Conservation (phyloP, 1,140 invertebrate genomes). For the Phortica variegata region DNA sequence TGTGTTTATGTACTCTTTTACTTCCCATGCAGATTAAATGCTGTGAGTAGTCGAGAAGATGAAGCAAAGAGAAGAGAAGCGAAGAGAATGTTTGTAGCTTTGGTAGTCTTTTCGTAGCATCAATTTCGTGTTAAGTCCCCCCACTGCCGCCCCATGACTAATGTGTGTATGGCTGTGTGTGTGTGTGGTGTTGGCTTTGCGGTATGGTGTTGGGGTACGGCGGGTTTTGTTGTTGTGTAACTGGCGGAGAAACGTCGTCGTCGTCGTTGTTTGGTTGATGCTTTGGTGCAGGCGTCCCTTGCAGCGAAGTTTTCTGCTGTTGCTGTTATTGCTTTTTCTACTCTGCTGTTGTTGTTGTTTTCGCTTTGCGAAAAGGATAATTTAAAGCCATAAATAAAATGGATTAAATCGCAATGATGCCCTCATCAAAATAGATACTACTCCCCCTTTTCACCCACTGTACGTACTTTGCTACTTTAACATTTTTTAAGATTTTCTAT, state of each 20-base stretch:
- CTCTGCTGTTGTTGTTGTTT: conserved; percentile 11
- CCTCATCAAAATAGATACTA: conserved; percentile 35
- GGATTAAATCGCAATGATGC: conserved; percentile 43
- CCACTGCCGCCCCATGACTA: conserved; percentile 5
- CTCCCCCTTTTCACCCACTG: conserved; percentile 25
- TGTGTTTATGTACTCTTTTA: conserved; percentile 16
- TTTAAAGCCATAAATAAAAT: conserved; percentile 44
- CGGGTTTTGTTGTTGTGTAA: too few relatives aligned
- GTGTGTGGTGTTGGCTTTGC: conserved; percentile 7
- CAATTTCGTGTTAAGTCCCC: conserved; percentile 15
- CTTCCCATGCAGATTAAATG: conserved; percentile 20
- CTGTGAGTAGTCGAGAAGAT: conserved; percentile 4
- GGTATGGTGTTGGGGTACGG: too few relatives aligned
- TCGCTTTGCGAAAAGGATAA: conserved; percentile 31
- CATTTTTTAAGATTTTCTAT: conserved; percentile 28
- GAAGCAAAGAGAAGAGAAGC: conserved; percentile 1
- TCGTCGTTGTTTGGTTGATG: conserved; percentile 11
- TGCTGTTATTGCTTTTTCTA: conserved; percentile 5
- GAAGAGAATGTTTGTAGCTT: background rate
- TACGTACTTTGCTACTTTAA: conserved; percentile 13
- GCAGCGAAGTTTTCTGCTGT: background rate
- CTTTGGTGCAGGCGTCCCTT: background rate
- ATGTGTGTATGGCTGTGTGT: conserved; percentile 5
- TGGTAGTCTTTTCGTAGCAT: conserved; percentile 22
- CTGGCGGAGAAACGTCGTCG: conserved; percentile 2